A percentile compares a stretch with the other conserved stretches of the same genome.
Conservation (phyloP, 1,140 invertebrate genomes). For the Pogonomyrmex californicus region DNA sequence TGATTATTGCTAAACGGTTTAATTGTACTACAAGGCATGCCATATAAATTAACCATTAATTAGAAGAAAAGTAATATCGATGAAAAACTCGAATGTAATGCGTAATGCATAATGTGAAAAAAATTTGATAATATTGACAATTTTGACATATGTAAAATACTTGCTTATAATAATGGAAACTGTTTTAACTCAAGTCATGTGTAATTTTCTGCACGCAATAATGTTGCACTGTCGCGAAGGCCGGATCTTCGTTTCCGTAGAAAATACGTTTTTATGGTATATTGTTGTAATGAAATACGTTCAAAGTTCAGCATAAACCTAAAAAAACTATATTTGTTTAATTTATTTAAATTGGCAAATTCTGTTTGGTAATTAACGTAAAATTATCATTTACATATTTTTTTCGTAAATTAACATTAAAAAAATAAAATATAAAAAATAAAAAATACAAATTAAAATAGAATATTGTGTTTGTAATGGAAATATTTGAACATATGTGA, state of each 20-base stretch:
- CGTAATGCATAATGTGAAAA: not conserved
- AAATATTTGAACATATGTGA: not conserved
- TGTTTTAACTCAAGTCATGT: not conserved
- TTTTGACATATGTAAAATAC: not conserved
- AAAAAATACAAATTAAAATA: not conserved
- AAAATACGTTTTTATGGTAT: not conserved
- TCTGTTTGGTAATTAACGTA: not conserved
- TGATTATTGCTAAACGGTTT: not conserved
- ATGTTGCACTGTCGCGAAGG: not conserved
- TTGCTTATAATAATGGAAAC: not conserved
- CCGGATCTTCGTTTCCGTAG: constrained; percentile 35
- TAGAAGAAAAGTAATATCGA: not conserved
- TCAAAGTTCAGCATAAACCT: constrained; percentile 7
- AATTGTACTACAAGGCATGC: not conserved
- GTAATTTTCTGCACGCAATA: constrained; percentile 29
- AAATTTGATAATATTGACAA: not conserved
- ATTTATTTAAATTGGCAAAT: not conserved
- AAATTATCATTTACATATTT: not conserved
- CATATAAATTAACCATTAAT: not conserved
- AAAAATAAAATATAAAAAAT: not conserved
- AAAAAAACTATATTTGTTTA: not conserved
- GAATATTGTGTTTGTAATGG: not conserved
- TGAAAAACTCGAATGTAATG: not conserved
- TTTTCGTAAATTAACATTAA: not conserved
- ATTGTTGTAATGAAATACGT: not conserved